Evolutionary conservation across 2,113 vertebrate genomes (phyloP).

Genomic region (Origma solitaria): DNA sequence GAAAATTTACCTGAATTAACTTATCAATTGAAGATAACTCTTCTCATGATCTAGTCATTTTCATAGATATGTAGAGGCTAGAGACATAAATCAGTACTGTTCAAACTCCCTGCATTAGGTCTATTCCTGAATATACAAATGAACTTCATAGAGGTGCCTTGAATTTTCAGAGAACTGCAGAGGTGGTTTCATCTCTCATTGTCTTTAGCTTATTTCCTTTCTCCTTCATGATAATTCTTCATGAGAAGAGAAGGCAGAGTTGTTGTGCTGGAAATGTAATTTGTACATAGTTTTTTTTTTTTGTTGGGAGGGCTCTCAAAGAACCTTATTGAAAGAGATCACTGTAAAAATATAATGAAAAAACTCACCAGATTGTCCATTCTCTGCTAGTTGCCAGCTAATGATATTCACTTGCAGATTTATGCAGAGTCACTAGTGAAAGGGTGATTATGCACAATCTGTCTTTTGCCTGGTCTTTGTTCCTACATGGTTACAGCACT

Average conservation of each 20-base stretch:
- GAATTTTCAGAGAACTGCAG: neutral
- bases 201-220: neutral
- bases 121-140: neutral
- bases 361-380: neutral
- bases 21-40: neutral
- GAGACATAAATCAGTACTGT: neutral
- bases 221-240: neutral
- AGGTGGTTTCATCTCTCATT: neutral
- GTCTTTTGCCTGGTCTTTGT: neutral
- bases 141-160: neutral
- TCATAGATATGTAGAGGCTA: rapidly evolving
- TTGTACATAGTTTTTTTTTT: neutral
- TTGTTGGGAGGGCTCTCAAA: neutral
- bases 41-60: neutral
- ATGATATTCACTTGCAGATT: neutral
- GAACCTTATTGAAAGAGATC: neutral
- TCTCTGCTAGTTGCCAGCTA: neutral
- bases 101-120: neutral
- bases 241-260: neutral
- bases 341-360: neutral
- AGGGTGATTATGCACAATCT: neutral
- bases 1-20: neutral
- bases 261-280: neutral
- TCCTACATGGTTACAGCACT: rapidly evolving
- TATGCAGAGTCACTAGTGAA: neutral